Base-by-base conservation (phyloP, 2,888 invertebrate genomes). In the Diarsia brunnea region DNA sequence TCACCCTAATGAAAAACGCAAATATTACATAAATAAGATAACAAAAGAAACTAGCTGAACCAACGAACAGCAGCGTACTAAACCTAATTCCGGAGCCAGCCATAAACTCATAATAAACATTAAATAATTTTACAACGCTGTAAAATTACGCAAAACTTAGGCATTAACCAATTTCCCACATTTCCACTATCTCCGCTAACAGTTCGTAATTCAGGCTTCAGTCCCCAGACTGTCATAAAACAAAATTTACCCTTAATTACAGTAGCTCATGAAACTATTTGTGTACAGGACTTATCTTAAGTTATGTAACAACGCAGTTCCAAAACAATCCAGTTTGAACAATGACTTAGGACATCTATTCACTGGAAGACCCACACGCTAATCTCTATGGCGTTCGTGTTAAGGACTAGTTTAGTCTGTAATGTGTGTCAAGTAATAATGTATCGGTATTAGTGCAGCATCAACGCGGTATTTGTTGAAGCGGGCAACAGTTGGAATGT, bases 271-370 rank as follows among this genome's bases (percentile, higher is more conserved):
- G 79, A 86, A 88, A 88, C 88, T 88, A 88, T 88, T 84, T 86
- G 75, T 81, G 79, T 81, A 77, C 77, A 67, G 68, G 79, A 84
- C 87, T 87, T 88, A 85, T 87, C 85, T 86, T 63, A 82, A 88
- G 87, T 88, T 87, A 88, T 82, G 86, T 87, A 81, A 84, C 79
- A 82, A 80, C 84, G 38, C 82, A 75, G 86, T 80, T 88, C 75
- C 82, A 80, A 84, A 89, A 88, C 89, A 88, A 86, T 88, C 80
- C 84, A 87, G 87, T 85, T 85, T 84, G 84, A 87, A 89, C 88
- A 87, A 89, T 87, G 87, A 85, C 87, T 84, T 84, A 82, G 81
- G 69, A 81, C 75, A 81, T 79, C 79, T 79, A 81, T 87, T 78
- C 82, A 78, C 71, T 69, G 63, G 75, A 74, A 82, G 71, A 77